Base-by-base conservation (phyloP, 2,113 vertebrate species). In the Vulpes vulpes region DNA sequence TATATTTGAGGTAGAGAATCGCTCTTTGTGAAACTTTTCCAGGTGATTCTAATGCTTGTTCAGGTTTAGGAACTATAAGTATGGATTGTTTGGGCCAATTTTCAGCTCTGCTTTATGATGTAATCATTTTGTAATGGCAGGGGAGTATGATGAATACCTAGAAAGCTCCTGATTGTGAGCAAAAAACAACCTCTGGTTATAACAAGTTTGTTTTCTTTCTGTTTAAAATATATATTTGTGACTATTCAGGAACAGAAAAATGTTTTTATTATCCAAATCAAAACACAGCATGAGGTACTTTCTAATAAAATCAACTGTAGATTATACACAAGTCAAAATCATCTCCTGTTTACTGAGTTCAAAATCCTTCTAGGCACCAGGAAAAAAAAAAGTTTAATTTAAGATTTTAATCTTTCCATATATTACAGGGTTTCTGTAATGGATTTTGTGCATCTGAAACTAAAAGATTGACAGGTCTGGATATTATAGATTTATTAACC, bases 401-500 rank as follows among this genome's bases (percentile, higher is more conserved):
- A 98, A 99, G 98, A 99, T 98, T 98, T 98, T 98, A 98, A 99
- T 99, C 98, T 98, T 98, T 98, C 97, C 97, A 98, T 98, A 98
- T 97, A 98, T 98, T 98, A 98, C 73, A 98, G 97, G 97, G 98
- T 98, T 98, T 98, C 97, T 98, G 96, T 98, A 98, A 98, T 98
- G 98, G 98, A 98, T 98, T 98, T 98, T 98, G 97, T 98, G 98
- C 95, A 97, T 97, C 97, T 98, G 98, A 98, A 98, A 98, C 92
- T 97, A 98, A 98, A 98, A 98, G 98, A 99, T 95, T 98, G 98
- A 98, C 98, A 98, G 98, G 97, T 96, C 89, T 97, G 91, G 96
- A 96, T 98, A 98, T 98, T 98, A 98, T 96, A 97, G 98, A 98
- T 98, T 98, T 99, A 98, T 98, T 99, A 99, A 98, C 97, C 96